Evolutionary conservation across 2,797 vertebrate genomes (phyloP), one percentile per base, ranked within the genome.

Genomic region (Acomys russatus): DNA sequence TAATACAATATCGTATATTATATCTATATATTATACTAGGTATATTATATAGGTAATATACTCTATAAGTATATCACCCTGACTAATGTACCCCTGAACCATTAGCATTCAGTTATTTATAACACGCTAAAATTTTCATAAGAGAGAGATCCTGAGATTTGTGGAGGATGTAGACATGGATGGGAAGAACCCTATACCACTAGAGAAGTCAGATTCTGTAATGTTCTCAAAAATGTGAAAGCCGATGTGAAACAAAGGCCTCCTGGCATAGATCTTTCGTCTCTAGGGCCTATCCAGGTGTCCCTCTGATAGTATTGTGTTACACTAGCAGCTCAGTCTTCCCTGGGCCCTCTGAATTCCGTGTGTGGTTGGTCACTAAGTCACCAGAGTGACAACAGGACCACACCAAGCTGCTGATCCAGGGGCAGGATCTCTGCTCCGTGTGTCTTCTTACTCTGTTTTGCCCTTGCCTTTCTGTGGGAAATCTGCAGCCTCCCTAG

Each of bases 301-400:
- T 82, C 68, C 78, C 7, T n/a, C 44, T 20, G 11, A 12, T 4
- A 54, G 4, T 11, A 22, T 3, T 61, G 54, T 38, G 3, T 10
- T 20, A 17, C 9, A 59, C 22, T 17, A 71, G 28, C n/a, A 70
- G 18, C n/a, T 64, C 25, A 66, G n/a, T 6, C 44, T 9, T 51
- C 35, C n/a, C 1, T 30, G 4, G 4, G 4, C 7, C 1, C 6
- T 77, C 4, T 25, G 28, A 22, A 28, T 63, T 17, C 38, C 20
- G 38, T 35, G 1, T 1, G 5, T 3, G 20, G 33, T 23, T 56
- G 79, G 14, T 35, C 77, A 9, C 59, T 68, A 56, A 44, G 59
- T 6, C 1, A 49, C 18, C 2, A 20, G 38, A 44, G 15, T 56
- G 0, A 18, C 35, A 35, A 59, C 38, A 38, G 6, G 0, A 1